These are phyloP conservation scores for Phaethornis superciliosus DNA, from an alignment of 2,113 vertebrate genomes.

Conservation along the genomic window DNA sequence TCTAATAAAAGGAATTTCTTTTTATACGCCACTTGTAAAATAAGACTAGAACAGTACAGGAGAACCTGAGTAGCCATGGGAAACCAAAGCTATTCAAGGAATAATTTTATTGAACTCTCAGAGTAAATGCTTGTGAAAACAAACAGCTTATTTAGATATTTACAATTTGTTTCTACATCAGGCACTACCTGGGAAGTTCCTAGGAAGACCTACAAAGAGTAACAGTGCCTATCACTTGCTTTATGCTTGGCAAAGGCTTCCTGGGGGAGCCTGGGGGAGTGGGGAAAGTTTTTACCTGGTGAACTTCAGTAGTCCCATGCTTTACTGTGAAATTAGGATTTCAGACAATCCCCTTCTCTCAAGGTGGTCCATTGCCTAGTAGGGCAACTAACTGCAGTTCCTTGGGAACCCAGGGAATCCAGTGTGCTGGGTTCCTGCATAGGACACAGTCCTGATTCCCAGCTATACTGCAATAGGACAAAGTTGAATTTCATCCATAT, in stretches of 20 bases:
- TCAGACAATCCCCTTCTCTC: not conserved
- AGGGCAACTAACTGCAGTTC: fast-evolving
- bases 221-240: not conserved
- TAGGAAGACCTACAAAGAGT: no score
- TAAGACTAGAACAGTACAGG: no score
- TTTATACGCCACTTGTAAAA: no score
- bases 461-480: not conserved
- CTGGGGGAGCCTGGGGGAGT: no score
- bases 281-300: not conserved
- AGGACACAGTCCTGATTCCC: not conserved
- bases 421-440: not conserved
- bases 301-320: not conserved
- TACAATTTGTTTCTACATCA: no score
- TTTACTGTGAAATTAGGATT: not conserved
- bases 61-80: no score
- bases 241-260: not conserved
- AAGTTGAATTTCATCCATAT: not conserved
- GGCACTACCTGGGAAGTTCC: no score
- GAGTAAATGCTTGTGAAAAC: no score
- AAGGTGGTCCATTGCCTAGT: not conserved
- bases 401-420: not conserved
- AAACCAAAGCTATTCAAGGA: no score
- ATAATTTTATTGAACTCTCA: no score
- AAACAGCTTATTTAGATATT: no score
- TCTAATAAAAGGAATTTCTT: no score